Percentiles rank a stretch among this genome's conserved stretches.
phyloP scores from a whole-genome alignment of 1,140 invertebrate genomes.

The Drosophila orosa region DNA sequence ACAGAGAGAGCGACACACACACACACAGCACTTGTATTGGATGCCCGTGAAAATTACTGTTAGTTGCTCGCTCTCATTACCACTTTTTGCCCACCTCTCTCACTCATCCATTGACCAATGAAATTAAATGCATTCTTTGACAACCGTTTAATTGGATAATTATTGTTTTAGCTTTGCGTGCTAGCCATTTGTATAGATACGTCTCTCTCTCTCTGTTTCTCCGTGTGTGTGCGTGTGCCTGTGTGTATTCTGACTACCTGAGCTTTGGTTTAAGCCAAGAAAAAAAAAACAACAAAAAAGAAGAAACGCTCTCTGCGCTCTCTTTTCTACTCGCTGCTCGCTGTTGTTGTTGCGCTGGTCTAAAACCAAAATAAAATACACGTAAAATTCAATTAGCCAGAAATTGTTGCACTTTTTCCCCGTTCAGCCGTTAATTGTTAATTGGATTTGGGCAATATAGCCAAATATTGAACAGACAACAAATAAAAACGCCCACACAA shows the following conservation, averaged over 20 bases:
- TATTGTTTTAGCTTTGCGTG: conserved; percentile 50
- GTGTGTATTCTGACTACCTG: conserved; percentile 56
- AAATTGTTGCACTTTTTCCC: conserved; percentile 68
- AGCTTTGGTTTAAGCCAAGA: conserved; percentile 48
- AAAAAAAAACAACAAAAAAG: neutral
- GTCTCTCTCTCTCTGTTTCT: conserved; percentile 35
- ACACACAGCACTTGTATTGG: conserved; percentile 34
- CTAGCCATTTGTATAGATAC: conserved; percentile 25
- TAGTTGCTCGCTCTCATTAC: conserved; percentile 46
- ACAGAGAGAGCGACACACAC: conserved; percentile 20
- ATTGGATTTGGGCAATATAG: conserved; percentile 68
- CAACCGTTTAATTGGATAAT: conserved; percentile 75
- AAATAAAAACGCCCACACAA: conserved; percentile 39
- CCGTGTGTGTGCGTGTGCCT: conserved; percentile 38
- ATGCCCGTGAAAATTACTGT: conserved; percentile 80
- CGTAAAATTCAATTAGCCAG: conserved; percentile 73
- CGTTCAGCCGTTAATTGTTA: conserved; percentile 32
- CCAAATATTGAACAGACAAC: conserved; percentile 63
- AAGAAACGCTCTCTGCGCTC: conserved; percentile 22
- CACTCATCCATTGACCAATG: conserved; percentile 47
- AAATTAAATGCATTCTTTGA: conserved; percentile 74
- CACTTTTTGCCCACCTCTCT: conserved; percentile 25
- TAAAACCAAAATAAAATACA: conserved; percentile 62
- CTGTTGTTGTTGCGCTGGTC: conserved; percentile 62
- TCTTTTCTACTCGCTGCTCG: conserved; percentile 56